A percentile compares a stretch with the other conserved stretches of the same genome.
Evolutionary conservation across 2,888 invertebrate genomes (phyloP).

Genomic region (Orthosia gracilis): DNA sequence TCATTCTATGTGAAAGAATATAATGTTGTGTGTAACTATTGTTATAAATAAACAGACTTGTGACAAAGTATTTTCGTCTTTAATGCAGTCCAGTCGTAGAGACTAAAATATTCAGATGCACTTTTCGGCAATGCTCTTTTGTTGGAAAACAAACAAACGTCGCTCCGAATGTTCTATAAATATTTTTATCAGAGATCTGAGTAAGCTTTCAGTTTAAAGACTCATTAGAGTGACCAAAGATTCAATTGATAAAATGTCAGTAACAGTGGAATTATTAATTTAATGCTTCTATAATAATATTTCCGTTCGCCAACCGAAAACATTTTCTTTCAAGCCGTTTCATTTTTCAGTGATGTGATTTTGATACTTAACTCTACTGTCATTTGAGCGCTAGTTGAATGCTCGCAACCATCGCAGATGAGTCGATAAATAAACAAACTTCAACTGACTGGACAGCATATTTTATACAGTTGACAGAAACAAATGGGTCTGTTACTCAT

Average conservation of each 20-base stretch:
- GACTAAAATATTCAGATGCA: slow-evolving; percentile 42
- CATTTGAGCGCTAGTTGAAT: background rate
- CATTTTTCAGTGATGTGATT: background rate
- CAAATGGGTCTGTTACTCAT: slow-evolving; percentile 52
- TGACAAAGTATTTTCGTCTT: slow-evolving; percentile 4
- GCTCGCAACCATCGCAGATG: slow-evolving; percentile 1
- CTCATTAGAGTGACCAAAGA: background rate
- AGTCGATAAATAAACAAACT: slow-evolving; percentile 47
- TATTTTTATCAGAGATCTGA: background rate
- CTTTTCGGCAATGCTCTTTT: slow-evolving; percentile 1
- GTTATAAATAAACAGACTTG: slow-evolving; percentile 11
- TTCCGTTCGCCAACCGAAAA: background rate
- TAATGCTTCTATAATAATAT: background rate
- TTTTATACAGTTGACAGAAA: slow-evolving; percentile 57
- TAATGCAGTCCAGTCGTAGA: slow-evolving; percentile 12
- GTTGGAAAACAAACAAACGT: slow-evolving; percentile 13
- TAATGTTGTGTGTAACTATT: slow-evolving; percentile 31
- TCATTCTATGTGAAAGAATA: slow-evolving; percentile 39
- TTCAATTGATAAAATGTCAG: background rate
- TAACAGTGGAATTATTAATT: background rate
- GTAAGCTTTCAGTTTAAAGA: background rate
- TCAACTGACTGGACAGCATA: slow-evolving; percentile 49
- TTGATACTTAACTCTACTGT: background rate
- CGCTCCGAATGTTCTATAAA: background rate
- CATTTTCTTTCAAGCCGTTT: background rate